phyloP scores from a whole-genome alignment of 2,113 vertebrate species.

The Tetrax tetrax region DNA sequence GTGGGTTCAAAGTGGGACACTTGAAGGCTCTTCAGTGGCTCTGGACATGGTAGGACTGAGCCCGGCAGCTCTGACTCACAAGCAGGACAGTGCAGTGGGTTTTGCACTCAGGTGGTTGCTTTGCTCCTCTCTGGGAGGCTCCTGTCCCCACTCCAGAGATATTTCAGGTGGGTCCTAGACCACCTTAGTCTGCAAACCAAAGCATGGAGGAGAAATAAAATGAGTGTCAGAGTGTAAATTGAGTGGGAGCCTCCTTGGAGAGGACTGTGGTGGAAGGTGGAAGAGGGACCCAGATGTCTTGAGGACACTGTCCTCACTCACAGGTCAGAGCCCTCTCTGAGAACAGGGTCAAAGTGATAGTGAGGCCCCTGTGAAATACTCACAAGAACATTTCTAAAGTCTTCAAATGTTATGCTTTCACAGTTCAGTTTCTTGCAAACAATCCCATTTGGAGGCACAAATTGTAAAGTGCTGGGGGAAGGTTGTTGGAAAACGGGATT shows the following conservation, averaged over 20 bases:
- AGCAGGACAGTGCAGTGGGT: not conserved
- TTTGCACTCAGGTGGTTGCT: not conserved
- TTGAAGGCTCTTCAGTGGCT: not conserved
- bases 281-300: not conserved
- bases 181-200: not conserved
- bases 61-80: accelerated
- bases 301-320: not conserved
- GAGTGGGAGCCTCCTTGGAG: not conserved
- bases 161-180: not conserved
- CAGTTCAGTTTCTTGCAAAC: not conserved
- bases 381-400: not conserved
- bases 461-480: not conserved
- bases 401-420: not conserved
- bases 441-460: not conserved
- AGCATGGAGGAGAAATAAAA: not conserved
- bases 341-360: not conserved
- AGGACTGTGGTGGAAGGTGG: not conserved
- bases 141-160: not conserved
- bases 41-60: accelerated
- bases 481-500: not conserved
- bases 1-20: not conserved
- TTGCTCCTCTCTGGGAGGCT: not conserved
- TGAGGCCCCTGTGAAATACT: not conserved
- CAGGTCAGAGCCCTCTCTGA: not conserved
- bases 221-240: not conserved